These are phyloP conservation scores for Diaperis boleti DNA, from an alignment of 2,888 invertebrate genomes.

Conservation along the genomic window DNA sequence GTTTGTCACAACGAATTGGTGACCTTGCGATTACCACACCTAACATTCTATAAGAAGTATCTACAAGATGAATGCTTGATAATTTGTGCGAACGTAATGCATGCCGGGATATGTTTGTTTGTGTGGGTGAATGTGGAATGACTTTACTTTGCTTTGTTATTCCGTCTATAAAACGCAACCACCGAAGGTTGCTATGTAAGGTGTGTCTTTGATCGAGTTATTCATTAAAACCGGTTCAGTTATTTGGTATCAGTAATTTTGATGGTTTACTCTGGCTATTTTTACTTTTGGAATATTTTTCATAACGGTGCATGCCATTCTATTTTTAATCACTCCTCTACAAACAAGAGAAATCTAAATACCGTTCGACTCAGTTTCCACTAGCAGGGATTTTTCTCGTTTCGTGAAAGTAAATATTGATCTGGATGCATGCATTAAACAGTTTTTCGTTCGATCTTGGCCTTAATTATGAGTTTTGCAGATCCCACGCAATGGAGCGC, in stretches of 20 bases:
- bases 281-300: slow-evolving; percentile 4
- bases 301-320: slow-evolving; percentile 10
- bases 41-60: slow-evolving; percentile 26
- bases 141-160: slow-evolving; percentile 36
- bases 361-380: slow-evolving; percentile 22
- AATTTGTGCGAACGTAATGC: slow-evolving; percentile 21
- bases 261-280: slow-evolving; percentile 3
- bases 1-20: slow-evolving; percentile 20
- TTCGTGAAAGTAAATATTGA: slow-evolving; percentile 38
- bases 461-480: slow-evolving; percentile 64
- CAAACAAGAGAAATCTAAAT: slow-evolving; percentile 32
- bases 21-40: slow-evolving; percentile 37
- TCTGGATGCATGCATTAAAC: slow-evolving; percentile 33
- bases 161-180: slow-evolving; percentile 23
- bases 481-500: slow-evolving; percentile 91
- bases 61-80: slow-evolving; percentile 27
- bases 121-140: slow-evolving; percentile 48
- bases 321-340: slow-evolving; percentile 22
- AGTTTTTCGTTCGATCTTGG: slow-evolving; percentile 23
- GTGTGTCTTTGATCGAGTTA: slow-evolving; percentile 24
- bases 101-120: slow-evolving; percentile 2
- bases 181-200: slow-evolving; percentile 40
- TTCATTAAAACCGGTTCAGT: slow-evolving; percentile 15
- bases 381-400: slow-evolving; percentile 31
- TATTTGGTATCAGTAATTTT: slow-evolving; percentile 13